Evolutionary conservation across 2,797 vertebrate genomes (phyloP).

Genomic region (Malacoraja senta): DNA sequence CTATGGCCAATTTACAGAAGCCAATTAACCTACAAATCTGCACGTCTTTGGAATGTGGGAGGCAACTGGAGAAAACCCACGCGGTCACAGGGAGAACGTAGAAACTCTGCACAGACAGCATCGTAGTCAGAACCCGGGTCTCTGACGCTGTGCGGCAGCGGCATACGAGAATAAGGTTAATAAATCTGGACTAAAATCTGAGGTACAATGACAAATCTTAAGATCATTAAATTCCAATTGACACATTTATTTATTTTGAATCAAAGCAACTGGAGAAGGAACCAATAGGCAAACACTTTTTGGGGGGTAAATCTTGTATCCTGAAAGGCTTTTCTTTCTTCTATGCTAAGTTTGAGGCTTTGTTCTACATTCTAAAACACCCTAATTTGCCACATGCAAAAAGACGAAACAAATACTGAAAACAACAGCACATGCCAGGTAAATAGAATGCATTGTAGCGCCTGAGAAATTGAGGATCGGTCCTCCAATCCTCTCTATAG

Average conservation of each 20-base stretch:
- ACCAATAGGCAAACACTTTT: background rate
- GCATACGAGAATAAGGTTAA: background rate
- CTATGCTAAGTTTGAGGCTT: background rate
- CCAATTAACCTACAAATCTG: too few relatives aligned
- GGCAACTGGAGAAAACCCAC: too few relatives aligned
- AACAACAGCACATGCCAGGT: background rate
- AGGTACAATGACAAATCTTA: background rate
- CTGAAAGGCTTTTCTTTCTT: background rate
- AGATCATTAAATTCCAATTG: background rate
- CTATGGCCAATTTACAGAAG: too few relatives aligned
- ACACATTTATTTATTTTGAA: background rate
- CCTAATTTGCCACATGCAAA: background rate
- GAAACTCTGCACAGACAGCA: too few relatives aligned
- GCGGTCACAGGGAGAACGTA: too few relatives aligned
- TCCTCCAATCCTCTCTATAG: too few relatives aligned
- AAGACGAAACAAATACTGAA: background rate
- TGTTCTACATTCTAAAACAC: background rate
- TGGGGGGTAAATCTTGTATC: background rate
- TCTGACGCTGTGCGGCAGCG: too few relatives aligned
- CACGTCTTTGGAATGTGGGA: too few relatives aligned
- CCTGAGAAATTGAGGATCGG: too few relatives aligned
- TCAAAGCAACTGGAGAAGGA: background rate
- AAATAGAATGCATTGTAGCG: too few relatives aligned
- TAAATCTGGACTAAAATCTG: background rate
- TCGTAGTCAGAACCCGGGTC: too few relatives aligned